phyloP scores from a whole-genome alignment of 2,113 vertebrate genomes.

The Odocoileus hemionus region DNA sequence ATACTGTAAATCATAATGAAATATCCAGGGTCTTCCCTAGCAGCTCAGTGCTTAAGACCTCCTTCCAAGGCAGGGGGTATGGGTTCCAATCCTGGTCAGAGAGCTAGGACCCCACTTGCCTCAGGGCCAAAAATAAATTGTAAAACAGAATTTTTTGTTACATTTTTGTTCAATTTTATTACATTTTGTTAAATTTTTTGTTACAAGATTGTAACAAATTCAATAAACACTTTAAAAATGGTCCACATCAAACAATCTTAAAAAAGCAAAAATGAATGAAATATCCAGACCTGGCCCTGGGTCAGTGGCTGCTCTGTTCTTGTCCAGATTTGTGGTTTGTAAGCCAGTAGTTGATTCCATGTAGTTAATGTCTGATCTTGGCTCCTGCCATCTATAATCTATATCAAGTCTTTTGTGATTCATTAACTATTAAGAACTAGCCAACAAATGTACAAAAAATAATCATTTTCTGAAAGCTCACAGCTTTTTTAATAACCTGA shows the following conservation, averaged over 20 bases:
- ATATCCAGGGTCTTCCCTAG: neutral
- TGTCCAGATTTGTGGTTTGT: neutral
- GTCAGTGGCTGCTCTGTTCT: neutral
- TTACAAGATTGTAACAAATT: neutral
- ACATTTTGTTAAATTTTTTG: neutral
- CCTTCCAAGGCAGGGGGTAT: neutral
- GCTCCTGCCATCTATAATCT: neutral
- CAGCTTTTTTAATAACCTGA: neutral
- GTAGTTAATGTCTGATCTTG: neutral
- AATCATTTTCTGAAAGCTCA: conserved; percentile 14
- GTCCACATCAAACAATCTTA: neutral
- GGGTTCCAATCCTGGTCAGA: neutral
- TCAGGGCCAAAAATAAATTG: neutral
- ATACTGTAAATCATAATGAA: neutral
- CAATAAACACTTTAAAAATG: neutral
- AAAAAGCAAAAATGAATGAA: neutral
- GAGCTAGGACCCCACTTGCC: neutral
- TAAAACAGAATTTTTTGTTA: neutral
- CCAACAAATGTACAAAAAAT: neutral
- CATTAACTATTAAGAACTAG: neutral
- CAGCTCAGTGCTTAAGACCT: neutral
- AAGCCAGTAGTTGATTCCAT: neutral
- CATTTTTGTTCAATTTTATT: neutral
- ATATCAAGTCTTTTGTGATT: neutral
- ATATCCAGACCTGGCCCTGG: neutral